phyloP scores from a whole-genome alignment of 1,140 invertebrate species.

The Trinorchestia longiramus region DNA sequence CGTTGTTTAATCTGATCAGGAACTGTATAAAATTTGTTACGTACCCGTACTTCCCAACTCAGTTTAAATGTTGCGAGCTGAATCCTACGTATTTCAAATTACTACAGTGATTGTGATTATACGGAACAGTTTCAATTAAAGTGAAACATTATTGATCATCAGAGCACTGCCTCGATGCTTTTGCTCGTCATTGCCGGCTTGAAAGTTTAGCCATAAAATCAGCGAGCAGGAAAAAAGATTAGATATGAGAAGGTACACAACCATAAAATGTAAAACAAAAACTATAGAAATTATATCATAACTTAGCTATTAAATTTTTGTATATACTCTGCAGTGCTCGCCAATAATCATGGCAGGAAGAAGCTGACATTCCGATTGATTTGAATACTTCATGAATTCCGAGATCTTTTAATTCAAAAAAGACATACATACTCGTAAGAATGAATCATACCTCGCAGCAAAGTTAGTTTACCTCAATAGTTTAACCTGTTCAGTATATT shows the following conservation, averaged over 20 bases:
- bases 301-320: not conserved
- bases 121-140: not conserved
- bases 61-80: not conserved
- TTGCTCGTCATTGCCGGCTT: not conserved
- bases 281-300: not conserved
- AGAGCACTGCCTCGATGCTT: not conserved
- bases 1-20: not conserved
- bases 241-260: not conserved
- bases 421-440: no score
- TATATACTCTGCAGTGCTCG: not conserved
- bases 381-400: no score
- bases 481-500: no score
- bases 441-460: no score
- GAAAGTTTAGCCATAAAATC: not conserved
- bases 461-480: no score
- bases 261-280: not conserved
- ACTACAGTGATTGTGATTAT: not conserved
- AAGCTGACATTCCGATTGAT: no score
- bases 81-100: not conserved
- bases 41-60: not conserved
- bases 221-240: not conserved
- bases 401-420: no score
- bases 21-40: not conserved
- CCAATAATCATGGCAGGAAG: no score
- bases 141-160: not conserved